phyloP scores from a whole-genome alignment of 1,140 invertebrate genomes.

The Oedothorax gibbosus region DNA sequence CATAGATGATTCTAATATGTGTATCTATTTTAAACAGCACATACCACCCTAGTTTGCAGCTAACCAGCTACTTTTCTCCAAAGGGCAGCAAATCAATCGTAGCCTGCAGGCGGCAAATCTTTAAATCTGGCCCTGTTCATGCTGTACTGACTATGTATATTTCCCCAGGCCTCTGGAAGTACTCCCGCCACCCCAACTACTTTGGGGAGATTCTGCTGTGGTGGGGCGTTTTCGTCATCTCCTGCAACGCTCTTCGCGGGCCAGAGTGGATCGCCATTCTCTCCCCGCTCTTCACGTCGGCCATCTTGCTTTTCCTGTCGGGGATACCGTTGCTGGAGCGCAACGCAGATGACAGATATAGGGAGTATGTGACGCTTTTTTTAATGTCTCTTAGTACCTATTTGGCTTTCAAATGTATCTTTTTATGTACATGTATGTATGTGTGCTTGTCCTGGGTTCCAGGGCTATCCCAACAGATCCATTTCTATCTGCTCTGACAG shows the following conservation, averaged over 20 bases:
- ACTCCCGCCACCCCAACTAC: constrained; percentile 94
- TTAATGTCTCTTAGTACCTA: not conserved
- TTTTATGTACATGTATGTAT: too few relatives aligned
- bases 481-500: too few relatives aligned
- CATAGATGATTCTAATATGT: too few relatives aligned
- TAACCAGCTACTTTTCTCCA: too few relatives aligned
- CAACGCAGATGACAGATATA: constrained; percentile 82
- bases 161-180: constrained; percentile 82
- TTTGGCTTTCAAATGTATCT: too few relatives aligned
- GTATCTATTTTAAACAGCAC: too few relatives aligned
- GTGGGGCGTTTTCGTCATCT: constrained; percentile 94
- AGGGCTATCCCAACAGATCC: too few relatives aligned
- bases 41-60: too few relatives aligned
- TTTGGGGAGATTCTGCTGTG: constrained; percentile 94
- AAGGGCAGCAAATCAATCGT: too few relatives aligned
- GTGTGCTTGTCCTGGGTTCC: too few relatives aligned
- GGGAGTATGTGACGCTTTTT: constrained; percentile 75
- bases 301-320: constrained; percentile 66
- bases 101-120: too few relatives aligned
- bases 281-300: constrained; percentile 66
- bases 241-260: constrained; percentile 84
- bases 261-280: constrained; percentile 73
- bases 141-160: constrained; percentile 58
- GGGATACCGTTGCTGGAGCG: constrained; percentile 67
- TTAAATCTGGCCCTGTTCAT: too few relatives aligned